A percentile compares a stretch with the other conserved stretches of the same genome.
These are phyloP conservation scores for Larimichthys polyactis DNA, from an alignment of 2,113 vertebrate species.

Conservation along the genomic window DNA sequence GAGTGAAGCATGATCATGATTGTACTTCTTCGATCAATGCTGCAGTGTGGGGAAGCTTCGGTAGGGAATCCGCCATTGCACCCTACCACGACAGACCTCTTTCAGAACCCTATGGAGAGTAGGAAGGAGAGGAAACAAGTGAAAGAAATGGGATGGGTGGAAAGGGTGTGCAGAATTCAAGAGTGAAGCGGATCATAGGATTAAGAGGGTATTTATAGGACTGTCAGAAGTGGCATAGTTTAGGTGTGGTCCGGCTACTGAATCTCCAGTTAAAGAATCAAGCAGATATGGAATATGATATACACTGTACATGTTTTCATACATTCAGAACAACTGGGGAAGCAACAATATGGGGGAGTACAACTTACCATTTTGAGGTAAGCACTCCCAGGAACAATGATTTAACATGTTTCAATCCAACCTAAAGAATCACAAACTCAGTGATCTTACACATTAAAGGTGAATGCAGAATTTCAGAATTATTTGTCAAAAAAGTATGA, in stretches of 20 bases:
- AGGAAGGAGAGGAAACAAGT: too few relatives aligned
- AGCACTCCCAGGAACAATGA: background rate
- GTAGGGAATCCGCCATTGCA: too few relatives aligned
- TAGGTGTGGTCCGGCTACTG: too few relatives aligned
- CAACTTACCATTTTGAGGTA: background rate
- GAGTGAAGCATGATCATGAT: too few relatives aligned
- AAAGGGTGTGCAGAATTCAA: background rate
- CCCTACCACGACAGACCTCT: too few relatives aligned
- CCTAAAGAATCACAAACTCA: background rate
- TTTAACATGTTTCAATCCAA: background rate
- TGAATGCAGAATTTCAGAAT: background rate
- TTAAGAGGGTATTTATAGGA: too few relatives aligned
- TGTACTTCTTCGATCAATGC: too few relatives aligned
- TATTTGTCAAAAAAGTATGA: background rate
- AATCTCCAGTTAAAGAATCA: too few relatives aligned
- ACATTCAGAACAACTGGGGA: background rate
- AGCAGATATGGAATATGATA: too few relatives aligned
- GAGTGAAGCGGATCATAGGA: background rate
- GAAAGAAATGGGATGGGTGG: too few relatives aligned
- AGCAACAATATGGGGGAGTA: background rate
- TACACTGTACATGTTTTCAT: background rate
- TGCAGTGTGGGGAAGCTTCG: too few relatives aligned
- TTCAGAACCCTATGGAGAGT: constrained; percentile 46
- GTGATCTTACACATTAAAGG: background rate
- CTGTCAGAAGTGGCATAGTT: too few relatives aligned